Conservation (phyloP, 2,888 invertebrate genomes). For the Oasisia sp. region DNA sequence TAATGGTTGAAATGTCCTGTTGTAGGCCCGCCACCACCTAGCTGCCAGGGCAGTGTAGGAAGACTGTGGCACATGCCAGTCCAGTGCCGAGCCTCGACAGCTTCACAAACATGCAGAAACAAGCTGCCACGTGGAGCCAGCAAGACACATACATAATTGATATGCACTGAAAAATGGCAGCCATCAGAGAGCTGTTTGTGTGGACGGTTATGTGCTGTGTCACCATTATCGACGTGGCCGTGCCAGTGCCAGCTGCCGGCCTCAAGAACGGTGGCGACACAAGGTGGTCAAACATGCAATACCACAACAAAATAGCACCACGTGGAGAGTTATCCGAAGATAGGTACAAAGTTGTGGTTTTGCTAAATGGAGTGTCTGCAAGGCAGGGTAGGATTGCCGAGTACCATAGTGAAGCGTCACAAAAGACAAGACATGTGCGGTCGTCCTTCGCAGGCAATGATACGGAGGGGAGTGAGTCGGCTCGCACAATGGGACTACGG, state of each 20-base stretch:
- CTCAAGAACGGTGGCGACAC: neutral
- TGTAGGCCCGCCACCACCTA: neutral
- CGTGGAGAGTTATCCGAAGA: neutral
- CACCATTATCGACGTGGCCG: neutral
- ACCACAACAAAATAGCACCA: neutral
- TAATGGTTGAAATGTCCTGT: neutral
- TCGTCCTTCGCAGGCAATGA: neutral
- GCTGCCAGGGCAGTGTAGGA: neutral
- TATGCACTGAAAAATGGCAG: constrained; percentile 5
- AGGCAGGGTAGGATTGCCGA: neutral
- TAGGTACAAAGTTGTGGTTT: neutral
- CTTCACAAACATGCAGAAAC: neutral
- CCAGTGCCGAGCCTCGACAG: too few species aligned
- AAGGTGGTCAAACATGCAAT: neutral
- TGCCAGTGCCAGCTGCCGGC: neutral
- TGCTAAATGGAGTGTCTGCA: neutral
- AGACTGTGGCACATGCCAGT: neutral
- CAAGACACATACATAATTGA: neutral
- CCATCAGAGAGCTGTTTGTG: neutral
- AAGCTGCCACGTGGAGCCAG: neutral
- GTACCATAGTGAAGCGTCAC: neutral
- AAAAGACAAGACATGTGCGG: neutral
- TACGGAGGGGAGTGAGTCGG: neutral
- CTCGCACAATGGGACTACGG: neutral
- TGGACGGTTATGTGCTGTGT: neutral